phyloP scores from a whole-genome alignment of 2,888 invertebrate genomes.

The Ichneumoninae sp. region DNA sequence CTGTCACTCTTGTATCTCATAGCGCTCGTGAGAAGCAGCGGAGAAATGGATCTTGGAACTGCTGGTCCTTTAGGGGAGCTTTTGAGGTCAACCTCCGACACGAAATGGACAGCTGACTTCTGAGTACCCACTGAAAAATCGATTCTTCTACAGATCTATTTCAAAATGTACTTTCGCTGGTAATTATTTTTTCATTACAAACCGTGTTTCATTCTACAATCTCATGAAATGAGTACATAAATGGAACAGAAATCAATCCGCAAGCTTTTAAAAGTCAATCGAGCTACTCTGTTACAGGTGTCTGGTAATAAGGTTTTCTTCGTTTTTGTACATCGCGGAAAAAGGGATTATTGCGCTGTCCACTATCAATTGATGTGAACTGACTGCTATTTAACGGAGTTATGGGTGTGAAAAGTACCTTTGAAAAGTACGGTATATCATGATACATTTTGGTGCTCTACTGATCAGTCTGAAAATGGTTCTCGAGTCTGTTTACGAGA shows the following conservation, averaged over 20 bases:
- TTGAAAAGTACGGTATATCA: too few species aligned
- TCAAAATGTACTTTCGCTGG: not conserved
- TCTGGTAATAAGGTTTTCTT: not conserved
- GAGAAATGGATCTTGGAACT: constrained; percentile 77
- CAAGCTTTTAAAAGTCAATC: not conserved
- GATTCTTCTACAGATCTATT: constrained; percentile 73
- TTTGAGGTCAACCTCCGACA: constrained; percentile 74
- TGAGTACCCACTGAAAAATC: constrained; percentile 71
- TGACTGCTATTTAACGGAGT: too few species aligned
- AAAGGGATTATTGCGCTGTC: too few species aligned
- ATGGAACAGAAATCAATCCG: not conserved
- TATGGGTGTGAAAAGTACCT: too few species aligned
- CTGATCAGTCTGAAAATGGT: too few species aligned
- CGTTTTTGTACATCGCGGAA: too few species aligned
- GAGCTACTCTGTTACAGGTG: not conserved
- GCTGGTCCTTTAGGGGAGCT: constrained; percentile 77
- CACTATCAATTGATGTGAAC: too few species aligned
- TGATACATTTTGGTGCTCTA: too few species aligned
- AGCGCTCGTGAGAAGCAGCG: constrained; percentile 73
- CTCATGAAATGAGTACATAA: not conserved
- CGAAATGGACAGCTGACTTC: constrained; percentile 75
- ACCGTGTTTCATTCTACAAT: not conserved
- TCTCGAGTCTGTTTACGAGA: too few species aligned
- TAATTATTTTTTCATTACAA: not conserved
- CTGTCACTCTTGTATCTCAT: constrained; percentile 81